These are phyloP conservation scores for Anaspis maculata DNA, from an alignment of 2,888 invertebrate species.

Conservation along the genomic window DNA sequence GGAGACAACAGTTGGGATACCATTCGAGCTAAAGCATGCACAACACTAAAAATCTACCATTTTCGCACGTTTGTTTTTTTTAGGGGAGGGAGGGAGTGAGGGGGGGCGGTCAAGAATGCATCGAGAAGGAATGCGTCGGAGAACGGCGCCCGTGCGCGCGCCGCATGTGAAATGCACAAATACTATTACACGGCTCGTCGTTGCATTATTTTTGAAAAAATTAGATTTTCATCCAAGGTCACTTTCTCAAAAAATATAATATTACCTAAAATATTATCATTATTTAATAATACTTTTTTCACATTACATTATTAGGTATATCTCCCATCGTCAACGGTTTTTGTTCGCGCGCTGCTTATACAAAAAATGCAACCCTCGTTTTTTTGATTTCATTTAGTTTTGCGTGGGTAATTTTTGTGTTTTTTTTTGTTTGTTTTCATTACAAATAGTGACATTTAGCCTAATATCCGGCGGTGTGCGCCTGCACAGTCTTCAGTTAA, in stretches of 20 bases:
- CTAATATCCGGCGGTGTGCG: slow-evolving; percentile 40
- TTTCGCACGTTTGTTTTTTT: slow-evolving; percentile 15
- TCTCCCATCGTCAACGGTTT: slow-evolving; percentile 26
- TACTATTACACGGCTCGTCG: slow-evolving; percentile 26
- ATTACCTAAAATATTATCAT: no score
- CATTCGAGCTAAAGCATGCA: slow-evolving; percentile 17
- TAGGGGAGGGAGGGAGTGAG: no score
- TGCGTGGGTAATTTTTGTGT: slow-evolving; percentile 27
- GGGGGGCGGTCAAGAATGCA: slow-evolving; percentile 40
- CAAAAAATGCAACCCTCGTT: slow-evolving; percentile 27
- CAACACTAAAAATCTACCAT: slow-evolving; percentile 35
- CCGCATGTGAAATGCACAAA: slow-evolving; percentile 24
- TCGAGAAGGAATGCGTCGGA: slow-evolving; percentile 38
- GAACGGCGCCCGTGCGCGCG: slow-evolving; percentile 4
- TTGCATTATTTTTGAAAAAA: slow-evolving; percentile 32
- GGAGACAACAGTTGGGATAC: slow-evolving; percentile 12
- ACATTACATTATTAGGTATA: slow-evolving; percentile 17
- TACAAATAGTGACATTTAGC: slow-evolving; percentile 39
- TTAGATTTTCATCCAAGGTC: slow-evolving; percentile 41
- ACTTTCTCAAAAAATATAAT: slow-evolving; percentile 44
- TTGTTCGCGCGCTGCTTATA: slow-evolving; percentile 34
- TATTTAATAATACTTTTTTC: slow-evolving; percentile 37
- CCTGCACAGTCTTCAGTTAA: slow-evolving; percentile 45
- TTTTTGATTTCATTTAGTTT: slow-evolving; percentile 30
- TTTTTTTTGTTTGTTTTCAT: slow-evolving; percentile 29